Conservation (phyloP, 2,113 vertebrate species). For the Thunnus maccoyii region DNA sequence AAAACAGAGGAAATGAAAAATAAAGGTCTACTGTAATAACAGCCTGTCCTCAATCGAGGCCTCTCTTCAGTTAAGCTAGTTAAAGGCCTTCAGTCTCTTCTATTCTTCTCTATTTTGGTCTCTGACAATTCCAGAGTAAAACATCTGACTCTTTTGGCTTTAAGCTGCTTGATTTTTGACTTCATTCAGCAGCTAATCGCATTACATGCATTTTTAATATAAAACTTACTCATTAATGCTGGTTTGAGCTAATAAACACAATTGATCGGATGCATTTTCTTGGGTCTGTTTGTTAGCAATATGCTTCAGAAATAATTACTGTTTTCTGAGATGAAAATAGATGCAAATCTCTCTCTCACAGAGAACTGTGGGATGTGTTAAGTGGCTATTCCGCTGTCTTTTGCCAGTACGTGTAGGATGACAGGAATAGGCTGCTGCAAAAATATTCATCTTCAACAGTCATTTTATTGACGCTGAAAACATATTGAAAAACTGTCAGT, state of each 20-base stretch:
- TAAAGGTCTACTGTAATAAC: slow-evolving; percentile 16
- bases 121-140: not conserved
- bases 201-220: not conserved
- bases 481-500: slow-evolving; percentile 24
- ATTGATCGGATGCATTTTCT: not conserved
- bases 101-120: not conserved
- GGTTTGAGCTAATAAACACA: not conserved
- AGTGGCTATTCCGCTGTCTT: slow-evolving; percentile 19
- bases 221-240: not conserved
- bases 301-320: slow-evolving; percentile 47
- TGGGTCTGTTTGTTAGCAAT: slow-evolving; percentile 23
- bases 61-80: not conserved
- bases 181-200: not conserved
- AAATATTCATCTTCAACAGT: slow-evolving; percentile 14
- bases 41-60: not conserved
- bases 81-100: no score
- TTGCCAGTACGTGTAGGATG: slow-evolving; percentile 41
- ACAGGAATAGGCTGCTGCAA: slow-evolving; percentile 17
- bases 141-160: not conserved
- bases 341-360: slow-evolving; percentile 16
- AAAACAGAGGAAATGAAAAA: not conserved
- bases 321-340: slow-evolving; percentile 32
- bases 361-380: slow-evolving; percentile 60
- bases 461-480: slow-evolving; percentile 15
- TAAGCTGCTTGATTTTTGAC: not conserved